phyloP scores from a whole-genome alignment of 2,888 invertebrate species.

The Zhuqinia jingwanae region DNA sequence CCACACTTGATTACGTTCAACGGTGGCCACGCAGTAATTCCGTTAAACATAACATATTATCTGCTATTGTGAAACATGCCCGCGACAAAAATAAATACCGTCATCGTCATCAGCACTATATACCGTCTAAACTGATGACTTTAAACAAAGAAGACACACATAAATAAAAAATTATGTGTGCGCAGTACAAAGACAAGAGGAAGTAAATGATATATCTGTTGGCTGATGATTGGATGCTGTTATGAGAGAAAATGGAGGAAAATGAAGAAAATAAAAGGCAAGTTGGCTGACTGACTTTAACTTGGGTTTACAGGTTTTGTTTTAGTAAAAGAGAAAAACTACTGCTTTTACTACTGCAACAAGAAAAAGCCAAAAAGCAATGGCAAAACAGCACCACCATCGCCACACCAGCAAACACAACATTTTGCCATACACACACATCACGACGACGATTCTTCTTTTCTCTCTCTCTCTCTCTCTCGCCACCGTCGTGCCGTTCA shows the following conservation, averaged over 20 bases:
- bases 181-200: no score
- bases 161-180: conserved; percentile 21
- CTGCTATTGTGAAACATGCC: background rate
- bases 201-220: conserved; percentile 29
- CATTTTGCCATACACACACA: conserved; percentile 53
- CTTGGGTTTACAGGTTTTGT: conserved; percentile 20
- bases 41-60: background rate
- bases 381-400: conserved; percentile 45
- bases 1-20: background rate
- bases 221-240: conserved; percentile 15
- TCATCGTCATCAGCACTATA: conserved; percentile 11
- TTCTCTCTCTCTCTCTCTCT: conserved; percentile 1
- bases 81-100: background rate
- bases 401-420: conserved; percentile 53
- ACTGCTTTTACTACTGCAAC: conserved; percentile 28
- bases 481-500: conserved; percentile 6
- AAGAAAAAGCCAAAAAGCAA: conserved; percentile 54
- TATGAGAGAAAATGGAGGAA: conserved; percentile 31
- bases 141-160: conserved; percentile 13
- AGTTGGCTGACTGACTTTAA: conserved; percentile 35
- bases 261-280: conserved; percentile 43
- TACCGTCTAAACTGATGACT: background rate
- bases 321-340: background rate
- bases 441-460: conserved; percentile 16
- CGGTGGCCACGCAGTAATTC: background rate